Evolutionary conservation across 1,140 invertebrate species (phyloP), one percentile per base, ranked within the genome.

Genomic region (Macrosteles quadrilineatus): DNA sequence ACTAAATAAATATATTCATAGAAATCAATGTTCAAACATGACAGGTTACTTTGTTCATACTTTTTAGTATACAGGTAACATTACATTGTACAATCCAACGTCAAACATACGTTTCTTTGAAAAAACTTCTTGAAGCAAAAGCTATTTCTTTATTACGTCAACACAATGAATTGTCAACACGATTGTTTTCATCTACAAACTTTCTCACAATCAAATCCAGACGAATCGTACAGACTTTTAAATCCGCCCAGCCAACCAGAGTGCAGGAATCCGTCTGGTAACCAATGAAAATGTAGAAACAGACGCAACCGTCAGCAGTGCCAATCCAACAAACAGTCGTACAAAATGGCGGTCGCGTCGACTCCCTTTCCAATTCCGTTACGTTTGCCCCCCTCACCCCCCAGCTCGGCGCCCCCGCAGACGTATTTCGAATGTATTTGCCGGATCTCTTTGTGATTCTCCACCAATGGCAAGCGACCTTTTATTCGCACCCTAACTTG

Each of bases 301-400:
- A 21, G 55, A 30, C 47, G 47, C 36, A 40, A 40, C 6, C 36
- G 36, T 40, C 6, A 40, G 17, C 17, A 17, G 6, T 40, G 17
- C 36, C 47, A 50, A 50, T 50, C 47, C 47, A 6, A 59, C 21
- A 27, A 59, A 59, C 55, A 59, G 55, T 59, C 55, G 55, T 59
- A 59, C 55, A 59, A 59, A 59, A 59, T 59, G 55, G 55, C 55
- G 55, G 21, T 30, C 55, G 55, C 55, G 55, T 59, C 55, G 55
- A 59, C 55, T 59, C 55, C 55, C 55, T 59, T 59, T 50, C 21
- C 55, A 29, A 21, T 59, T 59, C 55, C 55, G 55, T 27, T 59
- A 14, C 55, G 55, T 59, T 59, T 59, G 55, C 27, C 14, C 27
- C 47, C 47, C 14, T 17, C 17, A 6, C 36, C 47, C 47, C 47